Evolutionary conservation across 37 sponge, comb jelly and placozoan species (phyloP), one percentile per base, ranked within the genome.

Genomic region (Cliona cf. orientalis): DNA sequence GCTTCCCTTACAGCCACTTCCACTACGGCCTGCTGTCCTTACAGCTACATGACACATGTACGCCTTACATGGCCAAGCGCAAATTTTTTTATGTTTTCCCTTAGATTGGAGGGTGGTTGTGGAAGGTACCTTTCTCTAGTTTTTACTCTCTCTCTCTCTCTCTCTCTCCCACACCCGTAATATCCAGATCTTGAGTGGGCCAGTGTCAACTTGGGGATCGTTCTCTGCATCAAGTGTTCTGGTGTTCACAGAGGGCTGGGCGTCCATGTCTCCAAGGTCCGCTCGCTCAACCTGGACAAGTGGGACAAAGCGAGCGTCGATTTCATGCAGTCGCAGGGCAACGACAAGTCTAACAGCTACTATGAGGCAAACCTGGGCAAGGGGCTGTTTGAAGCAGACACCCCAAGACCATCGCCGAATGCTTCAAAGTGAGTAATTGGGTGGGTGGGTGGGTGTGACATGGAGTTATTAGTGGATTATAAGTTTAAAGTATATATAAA

Each of bases 111-210:
- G n/a, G n/a, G n/a, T n/a, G n/a, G n/a, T n/a, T n/a, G n/a, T n/a
- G n/a, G n/a, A n/a, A n/a, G n/a, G n/a, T n/a, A n/a, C n/a, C n/a
- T n/a, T n/a, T n/a, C n/a, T n/a, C n/a, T n/a, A n/a, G n/a, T n/a
- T n/a, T n/a, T n/a, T n/a, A n/a, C n/a, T n/a, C n/a, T n/a, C n/a
- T n/a, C n/a, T n/a, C n/a, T n/a, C n/a, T n/a, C 28, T 19, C 3
- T 80, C 6, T 80, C 19, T 44, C 39, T 43, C 61, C 11, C 36
- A 55, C 34, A 2, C 37, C 41, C 66, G 42, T n/a, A n/a, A n/a
- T n/a, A n/a, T n/a, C n/a, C 75, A 94, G 95, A 84, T 71, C 74
- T 91, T 17, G 94, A 95, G 55, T 95, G 96, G 96, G 88, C 96
- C 59, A 95, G 96, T 58, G 74, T 95, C 59, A 95, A 95, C 76